Evolutionary conservation across 2,888 invertebrate genomes (phyloP).

Genomic region (Ophioninae sp.): DNA sequence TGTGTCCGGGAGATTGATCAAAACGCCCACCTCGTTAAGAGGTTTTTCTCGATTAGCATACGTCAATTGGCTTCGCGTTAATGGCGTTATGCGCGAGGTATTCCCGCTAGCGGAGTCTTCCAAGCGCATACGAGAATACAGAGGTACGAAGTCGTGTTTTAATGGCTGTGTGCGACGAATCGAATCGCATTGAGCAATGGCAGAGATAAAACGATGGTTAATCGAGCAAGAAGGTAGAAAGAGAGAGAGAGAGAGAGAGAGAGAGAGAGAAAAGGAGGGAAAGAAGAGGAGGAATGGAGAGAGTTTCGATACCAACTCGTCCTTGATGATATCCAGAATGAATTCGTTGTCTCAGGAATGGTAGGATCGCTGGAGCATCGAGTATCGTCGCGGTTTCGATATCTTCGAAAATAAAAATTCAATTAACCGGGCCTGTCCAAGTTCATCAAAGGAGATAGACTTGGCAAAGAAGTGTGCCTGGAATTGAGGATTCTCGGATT

Average conservation of each 20-base stretch:
- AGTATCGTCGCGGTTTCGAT: background rate
- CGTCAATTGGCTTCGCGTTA: constrained; percentile 47
- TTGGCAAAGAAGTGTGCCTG: background rate
- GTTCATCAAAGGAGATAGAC: background rate
- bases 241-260: background rate
- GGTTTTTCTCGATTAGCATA: constrained; percentile 50
- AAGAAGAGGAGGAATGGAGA: background rate
- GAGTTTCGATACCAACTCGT: constrained; percentile 28
- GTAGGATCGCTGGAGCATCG: background rate
- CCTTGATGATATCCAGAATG: constrained; percentile 21
- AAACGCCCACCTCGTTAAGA: constrained; percentile 47
- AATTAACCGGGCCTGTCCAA: constrained; percentile 74
- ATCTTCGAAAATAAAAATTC: constrained; percentile 66
- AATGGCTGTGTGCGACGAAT: constrained; percentile 32
- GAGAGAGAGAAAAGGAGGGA: background rate
- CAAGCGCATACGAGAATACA: background rate
- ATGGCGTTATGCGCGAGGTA: constrained; percentile 31
- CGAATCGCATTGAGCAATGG: constrained; percentile 22
- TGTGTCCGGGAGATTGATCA: constrained; percentile 37
- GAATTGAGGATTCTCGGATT: background rate
- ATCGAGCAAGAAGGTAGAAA: constrained; percentile 4
- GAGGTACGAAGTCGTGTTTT: constrained; percentile 4
- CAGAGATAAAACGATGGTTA: constrained; percentile 26
- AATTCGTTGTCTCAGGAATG: constrained; percentile 22
- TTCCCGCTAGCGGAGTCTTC: constrained; percentile 6